phyloP scores from a whole-genome alignment of 1,140 invertebrate genomes.

The Melipona quadrifasciata region DNA sequence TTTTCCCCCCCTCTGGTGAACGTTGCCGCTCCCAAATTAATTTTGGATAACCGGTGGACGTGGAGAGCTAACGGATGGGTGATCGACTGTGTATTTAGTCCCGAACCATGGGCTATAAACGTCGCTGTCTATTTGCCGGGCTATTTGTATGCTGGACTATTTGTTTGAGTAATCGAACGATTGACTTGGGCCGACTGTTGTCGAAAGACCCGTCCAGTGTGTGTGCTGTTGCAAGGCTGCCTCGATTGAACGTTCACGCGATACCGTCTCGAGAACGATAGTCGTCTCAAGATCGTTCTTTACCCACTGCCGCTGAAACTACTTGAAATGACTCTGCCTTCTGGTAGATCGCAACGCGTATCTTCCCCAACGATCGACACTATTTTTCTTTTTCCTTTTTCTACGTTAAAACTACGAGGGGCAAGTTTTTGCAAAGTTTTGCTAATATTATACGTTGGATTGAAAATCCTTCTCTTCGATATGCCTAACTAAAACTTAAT shows the following conservation, averaged over 20 bases:
- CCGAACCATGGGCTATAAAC: not conserved
- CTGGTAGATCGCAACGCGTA: too few species aligned
- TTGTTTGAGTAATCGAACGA: not conserved
- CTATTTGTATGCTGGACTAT: not conserved
- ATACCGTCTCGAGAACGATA: not conserved
- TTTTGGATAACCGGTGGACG: not conserved
- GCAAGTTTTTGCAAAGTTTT: too few species aligned
- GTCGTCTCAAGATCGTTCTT: too few species aligned
- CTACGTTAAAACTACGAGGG: too few species aligned
- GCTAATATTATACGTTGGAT: too few species aligned
- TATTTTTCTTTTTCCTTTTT: too few species aligned
- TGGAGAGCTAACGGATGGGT: not conserved
- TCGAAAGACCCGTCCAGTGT: not conserved
- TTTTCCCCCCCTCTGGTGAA: not conserved
- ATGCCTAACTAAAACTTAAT: not conserved
- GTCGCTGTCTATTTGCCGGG: not conserved
- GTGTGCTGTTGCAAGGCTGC: not conserved
- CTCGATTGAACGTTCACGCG: not conserved
- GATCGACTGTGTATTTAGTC: not conserved
- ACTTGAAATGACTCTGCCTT: too few species aligned
- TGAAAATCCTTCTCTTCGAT: too few species aligned
- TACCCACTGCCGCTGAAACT: too few species aligned
- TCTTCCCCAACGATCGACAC: too few species aligned
- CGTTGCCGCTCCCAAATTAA: not conserved
- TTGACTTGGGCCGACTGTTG: not conserved